Conservation (phyloP, 2,113 vertebrate genomes). For the Gymnarchus niloticus region DNA sequence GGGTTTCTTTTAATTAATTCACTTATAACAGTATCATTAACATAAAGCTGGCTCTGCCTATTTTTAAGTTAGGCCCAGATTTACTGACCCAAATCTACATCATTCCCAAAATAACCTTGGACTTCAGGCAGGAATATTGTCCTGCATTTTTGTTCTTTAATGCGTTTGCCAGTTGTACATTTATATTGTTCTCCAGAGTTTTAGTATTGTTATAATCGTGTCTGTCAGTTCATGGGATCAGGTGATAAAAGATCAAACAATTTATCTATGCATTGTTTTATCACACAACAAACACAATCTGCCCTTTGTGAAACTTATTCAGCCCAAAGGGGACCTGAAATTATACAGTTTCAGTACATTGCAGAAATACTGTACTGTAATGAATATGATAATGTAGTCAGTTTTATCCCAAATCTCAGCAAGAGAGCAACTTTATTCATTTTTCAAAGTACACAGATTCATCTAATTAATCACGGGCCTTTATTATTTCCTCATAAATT, state of each 20-base stretch:
- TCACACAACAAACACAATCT: not conserved
- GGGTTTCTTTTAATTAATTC: not conserved
- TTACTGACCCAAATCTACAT: not conserved
- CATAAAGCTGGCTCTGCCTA: not conserved
- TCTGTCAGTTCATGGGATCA: not conserved
- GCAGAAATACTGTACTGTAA: constrained; percentile 16
- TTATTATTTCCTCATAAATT: constrained; percentile 4
- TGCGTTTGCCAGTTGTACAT: not conserved
- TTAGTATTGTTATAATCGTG: not conserved
- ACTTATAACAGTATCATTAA: not conserved
- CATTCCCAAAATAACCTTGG: not conserved
- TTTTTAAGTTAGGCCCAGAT: not conserved
- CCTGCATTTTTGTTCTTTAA: not conserved
- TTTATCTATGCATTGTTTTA: not conserved
- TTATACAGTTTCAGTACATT: not conserved
- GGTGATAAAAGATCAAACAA: not conserved
- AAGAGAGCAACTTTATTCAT: not conserved
- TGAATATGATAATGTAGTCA: constrained; percentile 18
- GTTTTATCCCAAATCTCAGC: constrained; percentile 17
- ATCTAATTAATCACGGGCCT: constrained; percentile 15
- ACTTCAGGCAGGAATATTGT: not conserved
- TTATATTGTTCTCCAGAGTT: not conserved
- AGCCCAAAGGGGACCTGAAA: not conserved
- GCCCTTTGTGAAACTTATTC: not conserved
- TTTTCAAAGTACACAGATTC: constrained; percentile 16